Evolutionary conservation across 1,140 invertebrate genomes (phyloP).

Genomic region (Drosophila auraria): DNA sequence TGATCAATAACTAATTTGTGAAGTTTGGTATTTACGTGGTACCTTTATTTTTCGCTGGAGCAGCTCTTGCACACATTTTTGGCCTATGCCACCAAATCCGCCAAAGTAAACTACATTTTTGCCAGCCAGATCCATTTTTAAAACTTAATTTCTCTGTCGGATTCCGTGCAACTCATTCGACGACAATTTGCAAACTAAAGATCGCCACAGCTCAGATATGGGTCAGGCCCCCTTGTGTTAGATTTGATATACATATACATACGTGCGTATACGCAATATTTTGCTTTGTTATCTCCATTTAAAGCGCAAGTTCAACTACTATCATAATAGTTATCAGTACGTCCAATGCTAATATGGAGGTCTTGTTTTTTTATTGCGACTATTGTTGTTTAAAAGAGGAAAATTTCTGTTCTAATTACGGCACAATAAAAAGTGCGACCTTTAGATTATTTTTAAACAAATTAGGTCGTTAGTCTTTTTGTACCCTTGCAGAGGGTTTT

Average conservation of each 20-base stretch:
- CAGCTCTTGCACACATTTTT: conserved; percentile 58
- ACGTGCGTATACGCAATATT: not conserved
- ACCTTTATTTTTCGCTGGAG: conserved; percentile 56
- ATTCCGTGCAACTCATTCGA: conserved; percentile 10
- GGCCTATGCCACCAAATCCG: conserved; percentile 79
- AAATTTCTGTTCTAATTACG: not conserved
- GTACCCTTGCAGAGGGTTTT: no score
- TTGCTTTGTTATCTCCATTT: not conserved
- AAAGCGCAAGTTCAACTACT: not conserved
- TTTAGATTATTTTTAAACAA: not conserved
- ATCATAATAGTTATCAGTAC: not conserved
- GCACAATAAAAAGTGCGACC: not conserved
- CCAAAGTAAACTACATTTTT: conserved; percentile 82
- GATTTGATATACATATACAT: not conserved
- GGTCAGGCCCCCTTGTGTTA: conserved; percentile 1
- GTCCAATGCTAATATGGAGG: not conserved
- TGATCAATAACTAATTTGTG: not conserved
- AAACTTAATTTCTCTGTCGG: not conserved
- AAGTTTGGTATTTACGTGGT: not conserved
- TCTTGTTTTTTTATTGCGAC: not conserved
- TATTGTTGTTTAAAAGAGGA: not conserved
- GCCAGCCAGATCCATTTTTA: conserved; percentile 63
- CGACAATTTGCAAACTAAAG: conserved; percentile 6
- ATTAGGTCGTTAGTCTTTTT: not conserved
- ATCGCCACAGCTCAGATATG: not conserved